Evolutionary conservation across 2,113 vertebrate genomes (phyloP).

Genomic region (Dasyornis broadbenti): DNA sequence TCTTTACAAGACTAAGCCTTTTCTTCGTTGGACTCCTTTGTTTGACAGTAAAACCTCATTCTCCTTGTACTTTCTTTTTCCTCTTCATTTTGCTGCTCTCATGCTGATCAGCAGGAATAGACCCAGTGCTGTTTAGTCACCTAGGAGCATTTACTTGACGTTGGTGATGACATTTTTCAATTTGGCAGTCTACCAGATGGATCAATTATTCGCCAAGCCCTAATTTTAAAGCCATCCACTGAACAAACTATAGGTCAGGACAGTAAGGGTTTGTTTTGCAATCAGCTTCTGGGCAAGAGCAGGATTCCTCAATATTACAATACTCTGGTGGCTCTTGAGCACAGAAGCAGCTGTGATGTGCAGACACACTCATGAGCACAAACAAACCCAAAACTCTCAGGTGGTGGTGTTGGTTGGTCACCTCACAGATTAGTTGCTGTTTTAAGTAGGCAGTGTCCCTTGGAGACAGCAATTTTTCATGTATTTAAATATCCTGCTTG

Average conservation of each 20-base stretch:
- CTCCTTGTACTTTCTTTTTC: background rate
- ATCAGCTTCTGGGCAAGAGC: background rate
- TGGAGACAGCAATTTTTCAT: background rate
- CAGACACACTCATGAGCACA: background rate
- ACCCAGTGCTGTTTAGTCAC: background rate
- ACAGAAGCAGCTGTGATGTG: background rate
- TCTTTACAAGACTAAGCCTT: background rate
- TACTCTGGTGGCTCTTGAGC: background rate
- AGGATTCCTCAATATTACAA: background rate
- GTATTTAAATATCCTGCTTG: background rate
- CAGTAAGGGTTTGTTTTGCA: background rate
- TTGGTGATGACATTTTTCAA: background rate
- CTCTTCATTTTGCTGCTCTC: background rate
- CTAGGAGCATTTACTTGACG: background rate
- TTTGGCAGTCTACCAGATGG: background rate
- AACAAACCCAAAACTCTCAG: background rate
- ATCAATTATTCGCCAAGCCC: background rate
- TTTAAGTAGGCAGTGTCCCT: background rate
- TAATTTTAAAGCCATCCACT: background rate
- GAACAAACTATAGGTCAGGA: background rate
- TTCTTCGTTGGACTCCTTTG: fast-evolving
- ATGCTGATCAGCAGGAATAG: background rate
- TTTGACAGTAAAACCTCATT: background rate
- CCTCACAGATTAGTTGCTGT: background rate
- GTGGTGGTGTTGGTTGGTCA: background rate